These are phyloP conservation scores for Apamea sordens DNA, from an alignment of 2,888 invertebrate species.

Conservation along the genomic window DNA sequence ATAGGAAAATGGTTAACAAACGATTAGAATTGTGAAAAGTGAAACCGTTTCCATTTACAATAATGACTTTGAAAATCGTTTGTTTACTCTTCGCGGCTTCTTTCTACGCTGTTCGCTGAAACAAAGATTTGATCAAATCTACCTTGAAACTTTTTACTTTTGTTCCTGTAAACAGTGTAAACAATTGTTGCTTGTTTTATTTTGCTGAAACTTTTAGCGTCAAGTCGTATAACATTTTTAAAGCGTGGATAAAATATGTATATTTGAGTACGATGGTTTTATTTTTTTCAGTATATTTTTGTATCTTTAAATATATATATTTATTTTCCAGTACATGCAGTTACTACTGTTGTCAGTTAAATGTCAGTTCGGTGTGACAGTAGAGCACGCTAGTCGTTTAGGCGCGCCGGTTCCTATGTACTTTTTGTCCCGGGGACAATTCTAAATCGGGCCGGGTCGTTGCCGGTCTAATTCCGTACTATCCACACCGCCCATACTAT, in stretches of 20 bases:
- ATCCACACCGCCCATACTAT: conserved; percentile 67
- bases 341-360: conserved; percentile 1
- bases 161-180: conserved; percentile 42
- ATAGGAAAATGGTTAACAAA: conserved; percentile 34
- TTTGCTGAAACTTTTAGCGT: conserved; percentile 9
- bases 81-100: conserved; percentile 51
- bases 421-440: conserved; percentile 86
- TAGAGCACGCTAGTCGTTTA: conserved; percentile 74
- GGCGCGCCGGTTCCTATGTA: conserved; percentile 80
- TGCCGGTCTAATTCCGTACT: conserved; percentile 84
- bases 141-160: conserved; percentile 37
- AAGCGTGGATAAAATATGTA: background rate
- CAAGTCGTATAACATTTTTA: conserved; percentile 16
- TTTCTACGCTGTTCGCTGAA: conserved; percentile 33
- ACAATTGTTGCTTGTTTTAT: conserved; percentile 34
- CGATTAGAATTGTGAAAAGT: conserved; percentile 48
- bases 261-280: background rate
- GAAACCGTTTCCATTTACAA: conserved; percentile 46
- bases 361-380: conserved; percentile 65
- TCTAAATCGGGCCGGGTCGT: conserved; percentile 86
- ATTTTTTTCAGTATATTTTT: background rate
- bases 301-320: background rate
- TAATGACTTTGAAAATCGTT: conserved; percentile 44
- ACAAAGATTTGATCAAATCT: conserved; percentile 48
- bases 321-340: conserved; percentile 1